Evolutionary conservation across 2,797 vertebrate genomes (phyloP), one percentile per base, ranked within the genome.

Genomic region (Champsocephalus esox): DNA sequence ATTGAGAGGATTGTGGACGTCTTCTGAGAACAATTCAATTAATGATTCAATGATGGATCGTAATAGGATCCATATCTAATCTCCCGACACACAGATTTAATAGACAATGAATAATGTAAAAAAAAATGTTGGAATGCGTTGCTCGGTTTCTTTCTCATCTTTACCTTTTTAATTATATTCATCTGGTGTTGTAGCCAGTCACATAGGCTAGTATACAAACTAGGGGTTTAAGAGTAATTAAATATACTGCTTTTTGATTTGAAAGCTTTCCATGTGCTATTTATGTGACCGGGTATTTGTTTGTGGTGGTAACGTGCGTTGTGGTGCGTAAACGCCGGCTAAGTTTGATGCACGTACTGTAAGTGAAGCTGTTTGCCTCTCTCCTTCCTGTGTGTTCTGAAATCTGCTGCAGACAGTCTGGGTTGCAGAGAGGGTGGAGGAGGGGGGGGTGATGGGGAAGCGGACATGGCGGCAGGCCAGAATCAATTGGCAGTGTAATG

Each of bases 401-500:
- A 91, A 91, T 85, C 84, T 87, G 81, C 90, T 91, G 92, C 92
- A 95, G 93, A 94, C 93, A 88, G 93, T 94, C 92, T 92, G 91
- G 94, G 93, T 91, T 92, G 92, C 90, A 92, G 89, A 81, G 91
- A 90, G 85, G 90, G 79, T 80, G 84, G 80, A 67, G 71, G 79
- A 67, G 66, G 84, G 7, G 7, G 50, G 79, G 70, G 73, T 17
- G 70, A 49, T 71, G 73, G 75, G 71, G 87, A 76, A 87, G 90
- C 91, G 92, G 92, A 94, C 91, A 92, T 95, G 94, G 95, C 93
- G 86, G 91, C 90, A 92, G 89, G 93, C 94, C 94, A 96, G 93
- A 95, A 96, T 96, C 95, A 96, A 96, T 96, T 95, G 95, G 92
- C 92, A 93, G 94, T 96, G 95, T 95, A 96, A 96, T 96, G 94